Percentiles rank a stretch among this genome's conserved stretches.
These are phyloP conservation scores for Hystrix brachyura DNA, from an alignment of 2,113 vertebrate species.

Conservation along the genomic window DNA sequence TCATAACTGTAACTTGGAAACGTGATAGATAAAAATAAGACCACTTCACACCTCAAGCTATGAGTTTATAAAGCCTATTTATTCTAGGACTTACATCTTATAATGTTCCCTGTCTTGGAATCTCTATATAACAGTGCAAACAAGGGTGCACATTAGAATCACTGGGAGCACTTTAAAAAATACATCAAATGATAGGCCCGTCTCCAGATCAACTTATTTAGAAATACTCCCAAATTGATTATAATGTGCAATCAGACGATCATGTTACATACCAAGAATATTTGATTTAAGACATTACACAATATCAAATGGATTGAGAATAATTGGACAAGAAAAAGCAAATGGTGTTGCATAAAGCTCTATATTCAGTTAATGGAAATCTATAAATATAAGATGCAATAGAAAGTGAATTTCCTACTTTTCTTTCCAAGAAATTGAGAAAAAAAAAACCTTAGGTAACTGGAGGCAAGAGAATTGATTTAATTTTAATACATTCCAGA, in stretches of 20 bases:
- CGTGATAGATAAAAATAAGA: background rate
- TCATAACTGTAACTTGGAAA: background rate
- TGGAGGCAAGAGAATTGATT: background rate
- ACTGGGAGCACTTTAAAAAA: background rate
- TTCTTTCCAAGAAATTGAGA: constrained; percentile 20
- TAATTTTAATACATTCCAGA: background rate
- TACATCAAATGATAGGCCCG: background rate
- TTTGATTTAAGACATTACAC: background rate
- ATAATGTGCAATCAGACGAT: background rate
- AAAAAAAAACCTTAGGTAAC: background rate
- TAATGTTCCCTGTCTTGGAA: background rate
- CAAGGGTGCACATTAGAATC: background rate
- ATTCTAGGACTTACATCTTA: background rate
- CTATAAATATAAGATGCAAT: constrained; percentile 20
- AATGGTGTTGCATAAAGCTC: background rate
- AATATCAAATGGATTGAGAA: constrained; percentile 2
- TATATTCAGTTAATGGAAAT: constrained; percentile 47
- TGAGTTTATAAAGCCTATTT: background rate
- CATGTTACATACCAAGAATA: background rate
- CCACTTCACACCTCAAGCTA: background rate
- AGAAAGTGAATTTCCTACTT: constrained; percentile 42
- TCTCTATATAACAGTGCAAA: background rate
- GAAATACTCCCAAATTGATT: background rate
- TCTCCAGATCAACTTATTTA: background rate
- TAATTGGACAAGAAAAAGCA: background rate